A percentile compares a stretch with the other conserved stretches of the same genome.
Evolutionary conservation across 2,888 invertebrate genomes (phyloP).

Genomic region (Pyrochroa serraticornis): DNA sequence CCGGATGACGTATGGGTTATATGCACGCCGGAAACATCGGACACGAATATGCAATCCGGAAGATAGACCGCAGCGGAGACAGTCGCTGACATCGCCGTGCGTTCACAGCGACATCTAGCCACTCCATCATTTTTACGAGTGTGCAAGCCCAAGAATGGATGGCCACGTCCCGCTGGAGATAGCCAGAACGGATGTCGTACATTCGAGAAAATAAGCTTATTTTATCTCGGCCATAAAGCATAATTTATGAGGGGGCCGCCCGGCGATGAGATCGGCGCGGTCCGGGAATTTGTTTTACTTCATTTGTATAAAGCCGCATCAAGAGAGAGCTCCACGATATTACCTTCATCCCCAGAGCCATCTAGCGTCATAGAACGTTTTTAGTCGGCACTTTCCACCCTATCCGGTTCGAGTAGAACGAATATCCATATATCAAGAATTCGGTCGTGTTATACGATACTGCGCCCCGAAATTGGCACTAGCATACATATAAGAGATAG

Average conservation of each 20-base stretch:
- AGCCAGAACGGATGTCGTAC: constrained; percentile 56
- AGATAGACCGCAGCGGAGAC: constrained; percentile 26
- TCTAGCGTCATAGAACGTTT: constrained; percentile 46
- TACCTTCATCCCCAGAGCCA: constrained; percentile 49
- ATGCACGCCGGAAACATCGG: constrained; percentile 4
- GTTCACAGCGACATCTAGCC: constrained; percentile 33
- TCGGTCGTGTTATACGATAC: constrained; percentile 50
- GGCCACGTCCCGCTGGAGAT: constrained; percentile 49
- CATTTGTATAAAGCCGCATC: constrained; percentile 48
- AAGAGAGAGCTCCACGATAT: constrained; percentile 44
- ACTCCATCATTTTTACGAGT: constrained; percentile 52
- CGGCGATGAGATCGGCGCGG: constrained; percentile 50
- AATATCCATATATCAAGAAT: constrained; percentile 50
- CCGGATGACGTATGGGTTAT: no score
- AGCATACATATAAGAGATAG: constrained; percentile 51
- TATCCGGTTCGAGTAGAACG: constrained; percentile 43
- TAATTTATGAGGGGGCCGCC: constrained; percentile 55
- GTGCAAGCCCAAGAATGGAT: constrained; percentile 46
- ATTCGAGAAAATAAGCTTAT: constrained; percentile 59
- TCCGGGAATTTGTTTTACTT: constrained; percentile 51
- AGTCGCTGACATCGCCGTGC: constrained; percentile 40
- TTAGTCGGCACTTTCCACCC: constrained; percentile 53
- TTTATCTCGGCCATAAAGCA: constrained; percentile 58
- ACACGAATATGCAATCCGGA: constrained; percentile 17
- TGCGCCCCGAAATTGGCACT: constrained; percentile 52